Conservation (phyloP, 2,797 vertebrate species). For the Psittacula derbiana region DNA sequence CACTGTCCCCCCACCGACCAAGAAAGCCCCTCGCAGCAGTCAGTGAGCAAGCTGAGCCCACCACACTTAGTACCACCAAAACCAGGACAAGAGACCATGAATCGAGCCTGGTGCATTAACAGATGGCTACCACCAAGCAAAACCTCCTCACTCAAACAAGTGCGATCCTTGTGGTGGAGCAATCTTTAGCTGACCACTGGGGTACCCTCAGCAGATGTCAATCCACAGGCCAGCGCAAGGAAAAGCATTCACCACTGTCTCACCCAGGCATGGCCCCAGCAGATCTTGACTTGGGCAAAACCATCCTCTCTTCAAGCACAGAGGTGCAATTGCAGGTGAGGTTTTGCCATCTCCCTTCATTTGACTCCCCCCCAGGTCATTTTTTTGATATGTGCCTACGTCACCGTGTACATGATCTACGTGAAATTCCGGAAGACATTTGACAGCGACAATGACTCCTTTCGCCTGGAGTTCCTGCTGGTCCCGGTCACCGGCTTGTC, state of each 20-base stretch:
- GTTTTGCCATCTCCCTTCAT: not conserved
- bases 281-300: not conserved
- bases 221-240: not conserved
- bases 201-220: not conserved
- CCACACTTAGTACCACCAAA: not conserved
- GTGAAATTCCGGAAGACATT: constrained; percentile 85
- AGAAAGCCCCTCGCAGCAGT: rapidly evolving
- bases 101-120: not conserved
- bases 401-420: constrained; percentile 92
- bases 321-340: not conserved
- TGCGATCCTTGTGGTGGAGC: not conserved
- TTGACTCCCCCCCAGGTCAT: constrained; percentile 80
- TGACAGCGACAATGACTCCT: constrained; percentile 88
- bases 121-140: not conserved
- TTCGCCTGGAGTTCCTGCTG: constrained; percentile 92
- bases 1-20: not conserved
- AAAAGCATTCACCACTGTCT: not conserved
- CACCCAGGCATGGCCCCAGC: not conserved
- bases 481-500: constrained; percentile 91
- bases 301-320: not conserved
- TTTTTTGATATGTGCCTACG: constrained; percentile 88
- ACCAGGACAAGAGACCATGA: rapidly evolving
- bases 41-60: not conserved
- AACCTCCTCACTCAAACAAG: not conserved
- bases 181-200: not conserved